Conservation (phyloP, 2,113 vertebrate species). For the Lophura nycthemera region DNA sequence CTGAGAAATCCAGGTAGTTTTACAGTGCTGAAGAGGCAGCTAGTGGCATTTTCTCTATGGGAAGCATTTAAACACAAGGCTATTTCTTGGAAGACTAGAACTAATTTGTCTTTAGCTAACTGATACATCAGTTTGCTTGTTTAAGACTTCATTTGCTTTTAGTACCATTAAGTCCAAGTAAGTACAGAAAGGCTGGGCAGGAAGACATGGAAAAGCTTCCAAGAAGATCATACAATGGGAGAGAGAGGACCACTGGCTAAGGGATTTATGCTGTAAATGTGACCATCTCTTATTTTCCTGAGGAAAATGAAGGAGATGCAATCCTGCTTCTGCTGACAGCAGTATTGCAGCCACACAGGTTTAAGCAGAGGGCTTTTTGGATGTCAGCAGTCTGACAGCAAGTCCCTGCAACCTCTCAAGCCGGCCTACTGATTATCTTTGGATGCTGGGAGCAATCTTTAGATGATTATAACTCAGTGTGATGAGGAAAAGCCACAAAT, state of each 20-base stretch:
- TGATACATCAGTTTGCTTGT: not conserved
- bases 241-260: not conserved
- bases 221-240: not conserved
- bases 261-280: not conserved
- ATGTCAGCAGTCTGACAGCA: not conserved
- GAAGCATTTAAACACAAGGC: not conserved
- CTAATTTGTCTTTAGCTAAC: not conserved
- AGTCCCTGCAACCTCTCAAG: not conserved
- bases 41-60: not conserved
- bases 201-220: not conserved
- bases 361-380: not conserved
- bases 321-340: not conserved
- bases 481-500: not conserved
- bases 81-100: not conserved
- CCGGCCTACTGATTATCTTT: not conserved
- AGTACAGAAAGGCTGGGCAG: not conserved
- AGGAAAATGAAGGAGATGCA: not conserved
- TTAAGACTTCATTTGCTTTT: not conserved
- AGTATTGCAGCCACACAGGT: not conserved
- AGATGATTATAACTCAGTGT: not conserved
- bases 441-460: not conserved
- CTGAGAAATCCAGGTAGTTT: not conserved
- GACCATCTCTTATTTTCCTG: not conserved
- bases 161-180: not conserved
- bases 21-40: not conserved